Evolutionary conservation across 2,888 invertebrate genomes (phyloP), one percentile per base, ranked within the genome.

Genomic region (Noctua janthina): DNA sequence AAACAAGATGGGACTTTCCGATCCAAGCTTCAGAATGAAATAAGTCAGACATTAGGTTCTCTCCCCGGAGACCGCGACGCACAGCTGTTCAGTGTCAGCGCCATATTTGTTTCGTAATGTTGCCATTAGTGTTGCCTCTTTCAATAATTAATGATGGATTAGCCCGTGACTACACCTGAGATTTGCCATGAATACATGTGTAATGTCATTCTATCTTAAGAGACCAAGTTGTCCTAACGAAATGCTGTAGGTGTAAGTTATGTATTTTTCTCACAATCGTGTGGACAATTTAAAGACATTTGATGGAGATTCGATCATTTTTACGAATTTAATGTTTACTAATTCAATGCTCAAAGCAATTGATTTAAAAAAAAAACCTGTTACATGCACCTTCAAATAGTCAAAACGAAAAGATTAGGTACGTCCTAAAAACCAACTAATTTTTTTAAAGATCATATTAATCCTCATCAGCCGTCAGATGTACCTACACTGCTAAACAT

Each of bases 41-140:
- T 70, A 78, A 69, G 4, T 49, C 83, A 73, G 56, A 73, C 83
- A 54, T 66, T 46, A 54, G 20, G 35, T 66, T 66, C n/a, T 59
- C 73, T 78, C 51, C 64, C 15, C 7, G 15, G 20, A 56, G 43
- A 29, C 39, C 43, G 64, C 15, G 17, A 29, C 56, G 29, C 64
- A 29, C 78, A 78, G 83, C 64, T 83, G 82, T 70, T 78, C 35
- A 39, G 15, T 59, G 51, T 83, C 74, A 59, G 51, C 82, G 54
- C 78, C 83, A 74, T 83, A 29, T 74, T 82, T 54, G 70, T 82
- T 83, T 71, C n/a, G 43, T 78, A 43, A 56, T n/a, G 72, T 62
- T 77, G 39, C 54, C 51, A 35, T 8, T 71, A 79, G 79, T 79
- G 83, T 35, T 79, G 66, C 70, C 51, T 0, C 46, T 39, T 68